Evolutionary conservation across 2,113 vertebrate genomes (phyloP), one percentile per base, ranked within the genome.

Genomic region (Cettia cetti): DNA sequence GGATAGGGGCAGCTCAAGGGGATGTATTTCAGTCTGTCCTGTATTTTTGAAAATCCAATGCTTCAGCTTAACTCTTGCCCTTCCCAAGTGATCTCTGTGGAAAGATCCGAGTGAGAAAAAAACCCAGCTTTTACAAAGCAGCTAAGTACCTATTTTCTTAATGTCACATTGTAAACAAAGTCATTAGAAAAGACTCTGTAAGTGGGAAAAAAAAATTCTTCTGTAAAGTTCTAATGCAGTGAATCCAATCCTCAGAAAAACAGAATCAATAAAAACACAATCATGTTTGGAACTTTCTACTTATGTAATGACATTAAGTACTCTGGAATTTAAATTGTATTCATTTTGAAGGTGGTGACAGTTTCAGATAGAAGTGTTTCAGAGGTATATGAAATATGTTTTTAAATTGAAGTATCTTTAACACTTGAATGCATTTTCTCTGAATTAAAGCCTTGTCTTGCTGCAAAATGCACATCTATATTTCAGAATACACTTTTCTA

Each of bases 351-450:
- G 65, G 70, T 4, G 30, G 22, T 93, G 85, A 95, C 72, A 87
- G 89, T 95, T 95, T 76, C 54, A 95, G 81, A 82, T 90, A 70
- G 14, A 85, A 90, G 40, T 31, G 50, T 54, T 93, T 86, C 87
- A 79, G 82, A 35, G 21, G 13, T 76, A 69, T 8, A 71, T 69
- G 20, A 91, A 86, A 80, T 63, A 79, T 42, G 13, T 40, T 82
- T 96, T 93, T 59, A 20, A 92, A 89, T 53, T 30, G 16, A 81
- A 93, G 66, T 77, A 47, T 88, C 68, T 96, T 86, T 93, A 95
- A 85, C 80, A 56, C 35, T 65, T 52, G 17, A 94, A 93, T 71
- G n/a, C 14, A 91, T 28, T 21, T 5, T 35, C 52, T 33, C 47
- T 92, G 65, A 86, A 78, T 87, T 68, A 92, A 72, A 94, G 37